Evolutionary conservation across 2,113 vertebrate genomes (phyloP).

Genomic region (Hypocryptadius cinnamomeus): DNA sequence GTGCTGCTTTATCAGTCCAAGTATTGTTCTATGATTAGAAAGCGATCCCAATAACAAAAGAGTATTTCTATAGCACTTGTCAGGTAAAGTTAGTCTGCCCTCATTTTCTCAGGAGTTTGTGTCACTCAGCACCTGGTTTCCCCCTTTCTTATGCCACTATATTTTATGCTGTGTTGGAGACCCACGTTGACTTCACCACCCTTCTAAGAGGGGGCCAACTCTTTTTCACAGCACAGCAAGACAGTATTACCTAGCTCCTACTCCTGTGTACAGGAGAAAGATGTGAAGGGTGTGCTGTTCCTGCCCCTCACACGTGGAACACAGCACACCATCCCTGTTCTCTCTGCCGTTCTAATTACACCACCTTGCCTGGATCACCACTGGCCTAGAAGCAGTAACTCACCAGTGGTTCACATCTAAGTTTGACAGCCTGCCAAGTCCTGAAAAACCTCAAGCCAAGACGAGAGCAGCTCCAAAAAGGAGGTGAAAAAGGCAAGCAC

Average conservation of each 20-base stretch:
- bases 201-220: background rate
- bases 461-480: background rate
- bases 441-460: conserved; percentile 4
- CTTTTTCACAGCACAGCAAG: background rate
- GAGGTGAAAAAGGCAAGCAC: background rate
- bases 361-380: conserved; percentile 46
- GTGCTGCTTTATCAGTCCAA: background rate
- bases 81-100: background rate
- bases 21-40: background rate
- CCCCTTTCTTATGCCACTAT: background rate
- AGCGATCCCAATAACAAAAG: background rate
- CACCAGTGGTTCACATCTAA: conserved; percentile 59
- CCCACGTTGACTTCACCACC: fast-evolving
- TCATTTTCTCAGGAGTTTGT: background rate
- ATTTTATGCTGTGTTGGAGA: background rate
- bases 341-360: background rate
- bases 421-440: conserved; percentile 61
- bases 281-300: background rate
- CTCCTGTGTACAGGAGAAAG: too few species aligned
- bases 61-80: background rate
- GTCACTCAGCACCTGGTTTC: background rate
- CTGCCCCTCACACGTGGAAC: background rate
- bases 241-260: background rate
- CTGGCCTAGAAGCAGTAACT: conserved; percentile 63
- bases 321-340: background rate